Base-by-base conservation (phyloP, 2,797 vertebrate genomes). In the Serranus cabrilla region DNA sequence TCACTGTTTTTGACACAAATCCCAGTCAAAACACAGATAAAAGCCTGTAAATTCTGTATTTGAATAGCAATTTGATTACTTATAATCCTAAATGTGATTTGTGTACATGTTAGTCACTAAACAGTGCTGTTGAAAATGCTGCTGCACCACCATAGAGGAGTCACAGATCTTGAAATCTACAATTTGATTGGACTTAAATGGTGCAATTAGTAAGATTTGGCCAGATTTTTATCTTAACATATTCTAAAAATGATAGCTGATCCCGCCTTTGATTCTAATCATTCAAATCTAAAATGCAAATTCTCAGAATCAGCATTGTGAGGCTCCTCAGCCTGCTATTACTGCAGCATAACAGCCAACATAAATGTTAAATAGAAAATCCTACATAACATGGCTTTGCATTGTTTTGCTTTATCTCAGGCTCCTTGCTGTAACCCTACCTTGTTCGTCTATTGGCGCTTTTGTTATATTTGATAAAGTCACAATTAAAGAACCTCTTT, bases 401-500 rank as follows among this genome's bases (percentile, higher is more conserved):
- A 6, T 50, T 47, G 10, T 72, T 65, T 40, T n/a, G 23, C 23
- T 20, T 1, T 7, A 60, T 86, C 14, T 27, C 42, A 11, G 14
- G 39, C n/a, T 63, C 47, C 25, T 27, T 5, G 6, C 7, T 61
- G 2, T 42, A 45, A 21, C 11, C 45, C n/a, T 34, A 46, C 49
- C 43, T 37, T 57, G 31, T 74, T 27, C 9, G 8, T 76, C 49
- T 14, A 14, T 45, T 65, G 46, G 11, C n/a, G 10, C 18, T 66
- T 25, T 69, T 51, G 21, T 74, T 67, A 20, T 13, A 55, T 40
- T 62, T 56, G 11, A 57, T 78, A 27, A 52, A 51, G 23, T 61
- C 57, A 16, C 12, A 82, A 64, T 59, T 52, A 60, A 70, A 59
- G 6, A 50, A 47, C 51, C 47, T 65, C n/a, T 65, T 45, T 25